Conservation (phyloP, 2,888 invertebrate species). For the Papilio protenor region DNA sequence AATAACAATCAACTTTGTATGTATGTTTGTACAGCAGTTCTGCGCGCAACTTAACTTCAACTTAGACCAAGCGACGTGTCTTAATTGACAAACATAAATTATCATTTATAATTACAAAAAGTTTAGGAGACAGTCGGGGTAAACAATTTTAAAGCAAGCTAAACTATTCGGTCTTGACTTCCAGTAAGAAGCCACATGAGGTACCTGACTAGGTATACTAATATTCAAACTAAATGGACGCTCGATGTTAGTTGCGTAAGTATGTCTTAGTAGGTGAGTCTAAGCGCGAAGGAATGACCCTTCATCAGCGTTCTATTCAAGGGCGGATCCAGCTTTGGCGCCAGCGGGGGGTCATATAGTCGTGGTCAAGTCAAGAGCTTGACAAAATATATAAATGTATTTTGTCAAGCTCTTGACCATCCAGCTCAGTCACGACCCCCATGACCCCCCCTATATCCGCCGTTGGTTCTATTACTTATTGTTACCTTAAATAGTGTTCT, state of each 20-base stretch:
- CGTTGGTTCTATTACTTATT: no score
- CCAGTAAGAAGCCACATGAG: neutral
- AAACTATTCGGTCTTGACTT: neutral
- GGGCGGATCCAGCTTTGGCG: no score
- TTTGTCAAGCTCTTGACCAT: no score
- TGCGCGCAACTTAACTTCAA: constrained; percentile 19
- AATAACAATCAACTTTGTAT: constrained; percentile 26
- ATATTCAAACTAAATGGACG: neutral
- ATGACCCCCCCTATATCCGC: no score
- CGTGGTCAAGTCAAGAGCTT: no score
- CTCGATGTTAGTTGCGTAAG: neutral
- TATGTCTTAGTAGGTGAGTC: neutral
- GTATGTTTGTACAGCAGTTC: constrained; percentile 21
- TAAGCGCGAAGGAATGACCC: neutral
- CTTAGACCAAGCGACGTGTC: constrained; percentile 4
- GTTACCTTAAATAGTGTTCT: neutral
- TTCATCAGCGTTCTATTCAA: neutral
- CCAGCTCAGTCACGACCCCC: no score
- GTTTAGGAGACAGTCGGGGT: neutral
- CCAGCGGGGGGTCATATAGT: no score
- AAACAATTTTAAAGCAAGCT: constrained; percentile 6
- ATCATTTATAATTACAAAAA: constrained; percentile 3
- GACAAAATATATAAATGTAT: no score
- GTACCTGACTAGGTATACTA: neutral
- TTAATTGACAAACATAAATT: constrained; percentile 31